Conservation (phyloP, 2,888 invertebrate species). For the Nebria salina region DNA sequence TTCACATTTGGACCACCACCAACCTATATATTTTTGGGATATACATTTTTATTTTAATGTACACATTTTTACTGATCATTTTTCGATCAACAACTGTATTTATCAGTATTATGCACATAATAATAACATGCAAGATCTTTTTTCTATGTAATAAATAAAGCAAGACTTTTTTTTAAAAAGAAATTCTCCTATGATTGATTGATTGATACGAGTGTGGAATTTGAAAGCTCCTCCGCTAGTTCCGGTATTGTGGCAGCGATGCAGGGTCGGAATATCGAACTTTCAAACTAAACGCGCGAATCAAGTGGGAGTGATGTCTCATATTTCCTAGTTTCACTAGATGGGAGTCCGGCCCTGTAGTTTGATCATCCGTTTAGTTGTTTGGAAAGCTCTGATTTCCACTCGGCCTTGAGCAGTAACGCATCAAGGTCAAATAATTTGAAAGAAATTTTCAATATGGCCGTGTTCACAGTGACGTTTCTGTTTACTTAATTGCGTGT, state of each 20-base stretch:
- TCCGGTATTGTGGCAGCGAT: neutral
- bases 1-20: slow-evolving; percentile 35
- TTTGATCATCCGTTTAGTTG: slow-evolving; percentile 6
- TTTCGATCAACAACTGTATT: slow-evolving; percentile 41
- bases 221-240: neutral
- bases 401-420: slow-evolving; percentile 42
- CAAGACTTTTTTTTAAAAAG: slow-evolving; percentile 32
- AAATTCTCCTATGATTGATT: neutral
- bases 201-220: neutral
- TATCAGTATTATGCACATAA: slow-evolving; percentile 44
- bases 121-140: slow-evolving; percentile 33
- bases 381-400: slow-evolving; percentile 14
- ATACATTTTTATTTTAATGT: slow-evolving; percentile 24
- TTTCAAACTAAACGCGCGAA: too few relatives aligned
- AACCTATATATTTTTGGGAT: slow-evolving; percentile 32
- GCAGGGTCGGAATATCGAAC: neutral
- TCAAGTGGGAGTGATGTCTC: too few relatives aligned
- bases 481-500: slow-evolving; percentile 62
- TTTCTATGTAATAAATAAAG: slow-evolving; percentile 38
- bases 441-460: slow-evolving; percentile 58
- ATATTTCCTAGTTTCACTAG: neutral
- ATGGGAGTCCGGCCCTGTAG: neutral
- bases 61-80: slow-evolving; percentile 36
- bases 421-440: slow-evolving; percentile 47
- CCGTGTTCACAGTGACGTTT: slow-evolving; percentile 61